Conservation (phyloP, 2,797 vertebrate species). For the Orestias chungarensis region DNA sequence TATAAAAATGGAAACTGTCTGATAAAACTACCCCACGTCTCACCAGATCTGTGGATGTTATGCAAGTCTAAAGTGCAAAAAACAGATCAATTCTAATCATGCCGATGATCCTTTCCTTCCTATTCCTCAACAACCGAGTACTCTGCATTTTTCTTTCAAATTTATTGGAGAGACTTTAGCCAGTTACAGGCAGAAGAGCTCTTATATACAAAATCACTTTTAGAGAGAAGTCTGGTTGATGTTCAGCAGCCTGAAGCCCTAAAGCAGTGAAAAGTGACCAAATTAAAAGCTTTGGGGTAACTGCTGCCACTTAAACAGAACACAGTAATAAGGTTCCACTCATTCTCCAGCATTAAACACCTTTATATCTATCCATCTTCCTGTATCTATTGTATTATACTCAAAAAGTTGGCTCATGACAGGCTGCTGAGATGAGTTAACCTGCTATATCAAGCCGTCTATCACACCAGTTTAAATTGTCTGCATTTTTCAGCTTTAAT, state of each 20-base stretch:
- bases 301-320: constrained; percentile 20
- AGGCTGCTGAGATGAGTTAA: not conserved
- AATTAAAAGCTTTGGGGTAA: constrained; percentile 44
- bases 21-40: constrained; percentile 37
- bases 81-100: constrained; percentile 45
- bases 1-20: constrained; percentile 19
- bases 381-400: not conserved
- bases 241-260: constrained; percentile 33
- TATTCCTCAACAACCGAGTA: constrained; percentile 43
- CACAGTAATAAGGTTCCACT: not conserved
- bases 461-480: not conserved
- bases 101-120: constrained; percentile 36
- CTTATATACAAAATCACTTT: constrained; percentile 52
- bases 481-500: not conserved
- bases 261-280: constrained; percentile 18
- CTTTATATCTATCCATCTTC: not conserved
- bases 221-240: constrained; percentile 51
- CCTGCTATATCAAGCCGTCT: not conserved
- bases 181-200: constrained; percentile 25
- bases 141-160: constrained; percentile 25
- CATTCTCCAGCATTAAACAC: not conserved
- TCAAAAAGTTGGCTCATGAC: not conserved
- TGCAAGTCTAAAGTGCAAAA: constrained; percentile 34
- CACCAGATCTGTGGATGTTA: constrained; percentile 34
- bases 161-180: constrained; percentile 49